phyloP scores from a whole-genome alignment of 2,888 invertebrate genomes.

The Ennomos erosarius region DNA sequence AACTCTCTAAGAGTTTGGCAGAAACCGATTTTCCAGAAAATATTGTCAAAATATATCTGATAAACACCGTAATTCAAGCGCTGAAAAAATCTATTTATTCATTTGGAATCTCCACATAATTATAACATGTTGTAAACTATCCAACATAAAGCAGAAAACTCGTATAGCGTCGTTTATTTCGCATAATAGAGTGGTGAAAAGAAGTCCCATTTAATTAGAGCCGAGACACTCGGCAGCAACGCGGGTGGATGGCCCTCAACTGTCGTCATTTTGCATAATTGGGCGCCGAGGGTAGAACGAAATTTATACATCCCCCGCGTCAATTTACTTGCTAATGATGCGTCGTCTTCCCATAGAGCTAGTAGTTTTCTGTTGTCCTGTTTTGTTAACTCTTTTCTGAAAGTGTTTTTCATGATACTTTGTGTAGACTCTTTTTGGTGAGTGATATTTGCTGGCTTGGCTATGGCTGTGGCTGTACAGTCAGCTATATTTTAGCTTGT shows the following conservation, averaged over 20 bases:
- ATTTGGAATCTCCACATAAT: no score
- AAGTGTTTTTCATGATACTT: slow-evolving; percentile 30
- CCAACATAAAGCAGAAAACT: slow-evolving; percentile 49
- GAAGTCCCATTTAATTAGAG: slow-evolving; percentile 84
- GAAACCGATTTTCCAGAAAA: no score
- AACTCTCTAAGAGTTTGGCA: no score
- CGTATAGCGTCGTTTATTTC: slow-evolving; percentile 75
- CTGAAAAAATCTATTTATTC: no score
- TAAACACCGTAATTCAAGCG: no score
- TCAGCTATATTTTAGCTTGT: no score
- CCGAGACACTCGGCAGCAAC: slow-evolving; percentile 80
- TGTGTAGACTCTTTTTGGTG: slow-evolving; percentile 31
- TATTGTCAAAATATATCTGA: no score
- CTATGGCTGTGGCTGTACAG: no score
- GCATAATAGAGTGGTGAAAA: slow-evolving; percentile 83
- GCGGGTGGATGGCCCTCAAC: slow-evolving; percentile 79
- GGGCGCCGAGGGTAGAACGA: slow-evolving; percentile 80
- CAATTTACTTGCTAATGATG: slow-evolving; percentile 85
- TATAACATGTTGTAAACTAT: not conserved
- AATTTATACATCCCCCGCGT: slow-evolving; percentile 82
- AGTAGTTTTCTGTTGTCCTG: slow-evolving; percentile 50
- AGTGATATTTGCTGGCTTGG: not conserved
- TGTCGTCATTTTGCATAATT: slow-evolving; percentile 85
- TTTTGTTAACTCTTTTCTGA: slow-evolving; percentile 54
- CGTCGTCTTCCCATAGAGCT: slow-evolving; percentile 71